phyloP scores from a whole-genome alignment of 2,888 invertebrate species.

The Heliconius hortense region DNA sequence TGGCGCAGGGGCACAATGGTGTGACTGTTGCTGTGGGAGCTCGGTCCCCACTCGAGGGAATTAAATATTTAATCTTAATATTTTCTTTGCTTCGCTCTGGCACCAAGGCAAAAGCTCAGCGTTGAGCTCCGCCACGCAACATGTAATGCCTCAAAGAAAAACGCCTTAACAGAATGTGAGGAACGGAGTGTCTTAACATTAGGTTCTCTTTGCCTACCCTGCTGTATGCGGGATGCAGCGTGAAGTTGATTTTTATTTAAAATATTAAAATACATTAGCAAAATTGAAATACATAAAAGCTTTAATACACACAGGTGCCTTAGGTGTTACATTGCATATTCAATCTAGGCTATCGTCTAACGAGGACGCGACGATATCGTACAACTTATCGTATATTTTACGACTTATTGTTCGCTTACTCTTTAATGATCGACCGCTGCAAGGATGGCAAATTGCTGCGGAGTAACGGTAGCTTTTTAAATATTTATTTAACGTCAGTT shows the following conservation, averaged over 20 bases:
- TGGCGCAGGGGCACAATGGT: too few species aligned
- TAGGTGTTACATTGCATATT: conserved; percentile 3
- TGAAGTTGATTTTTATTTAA: not conserved
- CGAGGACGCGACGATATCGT: conserved; percentile 53
- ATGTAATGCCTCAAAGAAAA: too few species aligned
- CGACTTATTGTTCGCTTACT: conserved; percentile 69
- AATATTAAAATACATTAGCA: not conserved
- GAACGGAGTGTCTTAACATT: too few species aligned
- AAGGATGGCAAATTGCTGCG: conserved; percentile 32
- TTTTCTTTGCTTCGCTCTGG: too few species aligned
- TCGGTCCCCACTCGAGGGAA: too few species aligned
- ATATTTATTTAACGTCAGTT: conserved; percentile 34
- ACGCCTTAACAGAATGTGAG: too few species aligned
- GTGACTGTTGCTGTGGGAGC: too few species aligned
- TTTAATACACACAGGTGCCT: conserved; percentile 3
- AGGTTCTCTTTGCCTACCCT: too few species aligned
- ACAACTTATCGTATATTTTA: conserved; percentile 53
- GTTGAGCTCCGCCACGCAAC: too few species aligned
- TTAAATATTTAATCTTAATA: too few species aligned
- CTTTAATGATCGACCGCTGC: conserved; percentile 54
- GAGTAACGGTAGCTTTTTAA: conserved; percentile 50
- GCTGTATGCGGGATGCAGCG: too few species aligned
- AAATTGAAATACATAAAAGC: not conserved
- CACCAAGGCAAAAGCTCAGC: too few species aligned
- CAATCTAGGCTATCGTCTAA: conserved; percentile 72